These are phyloP conservation scores for Pardosa pseudoannulata DNA, from an alignment of 2,888 invertebrate genomes.

Conservation along the genomic window DNA sequence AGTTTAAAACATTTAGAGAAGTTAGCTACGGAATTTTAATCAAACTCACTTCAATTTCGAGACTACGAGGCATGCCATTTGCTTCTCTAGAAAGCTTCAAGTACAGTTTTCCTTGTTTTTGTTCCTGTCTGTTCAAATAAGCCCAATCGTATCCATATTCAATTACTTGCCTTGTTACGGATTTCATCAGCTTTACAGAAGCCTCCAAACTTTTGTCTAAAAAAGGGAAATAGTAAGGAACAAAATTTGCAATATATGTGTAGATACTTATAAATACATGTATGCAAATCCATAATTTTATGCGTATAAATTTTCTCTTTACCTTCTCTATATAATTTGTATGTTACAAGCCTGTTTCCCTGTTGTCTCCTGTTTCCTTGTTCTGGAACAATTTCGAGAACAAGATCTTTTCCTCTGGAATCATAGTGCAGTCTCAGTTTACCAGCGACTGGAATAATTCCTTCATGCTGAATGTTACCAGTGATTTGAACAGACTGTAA, in stretches of 20 bases:
- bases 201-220: slow-evolving; percentile 41
- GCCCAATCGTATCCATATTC: slow-evolving; percentile 41
- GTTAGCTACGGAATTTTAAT: no score
- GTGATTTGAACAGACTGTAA: slow-evolving; percentile 36
- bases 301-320: no score
- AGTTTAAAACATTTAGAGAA: no score
- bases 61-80: slow-evolving; percentile 17
- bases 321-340: slow-evolving; percentile 47
- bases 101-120: slow-evolving; percentile 31
- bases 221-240: no score
- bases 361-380: neutral
- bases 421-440: slow-evolving; percentile 29
- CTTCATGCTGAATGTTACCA: neutral
- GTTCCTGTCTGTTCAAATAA: neutral
- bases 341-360: neutral
- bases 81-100: slow-evolving; percentile 23
- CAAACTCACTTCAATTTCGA: slow-evolving; percentile 39
- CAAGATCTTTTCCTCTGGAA: slow-evolving; percentile 21
- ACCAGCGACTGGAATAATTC: neutral
- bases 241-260: no score
- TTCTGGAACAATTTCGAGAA: slow-evolving; percentile 30
- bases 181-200: slow-evolving; percentile 20
- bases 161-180: slow-evolving; percentile 7
- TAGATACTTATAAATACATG: no score
- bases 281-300: no score